These are phyloP conservation scores for Etia nguti DNA, from an alignment of 2,113 vertebrate genomes.

Conservation along the genomic window DNA sequence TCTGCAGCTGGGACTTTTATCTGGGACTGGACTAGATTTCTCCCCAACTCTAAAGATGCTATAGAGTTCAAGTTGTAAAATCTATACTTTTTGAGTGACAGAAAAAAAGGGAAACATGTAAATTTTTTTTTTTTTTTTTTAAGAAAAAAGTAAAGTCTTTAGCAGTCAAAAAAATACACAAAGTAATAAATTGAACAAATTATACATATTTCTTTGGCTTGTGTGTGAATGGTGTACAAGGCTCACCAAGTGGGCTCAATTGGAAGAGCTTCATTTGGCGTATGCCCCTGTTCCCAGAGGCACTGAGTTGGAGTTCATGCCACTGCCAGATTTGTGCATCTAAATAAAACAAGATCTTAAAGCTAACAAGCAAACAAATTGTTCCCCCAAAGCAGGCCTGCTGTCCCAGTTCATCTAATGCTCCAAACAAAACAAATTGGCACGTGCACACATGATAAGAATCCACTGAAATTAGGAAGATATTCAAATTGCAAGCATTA, in stretches of 20 bases:
- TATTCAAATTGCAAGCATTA: not conserved
- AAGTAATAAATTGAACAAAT: constrained; percentile 20
- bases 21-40: not conserved
- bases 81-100: constrained; percentile 1
- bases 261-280: constrained; percentile 44
- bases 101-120: not conserved
- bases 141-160: not conserved
- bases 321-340: constrained; percentile 51
- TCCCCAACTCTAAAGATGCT: not conserved
- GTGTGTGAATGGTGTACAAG: not conserved
- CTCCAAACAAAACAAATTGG: constrained; percentile 27
- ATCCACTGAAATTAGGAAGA: not conserved
- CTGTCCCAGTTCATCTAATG: constrained; percentile 18
- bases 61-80: constrained; percentile 5
- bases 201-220: constrained; percentile 14
- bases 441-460: not conserved
- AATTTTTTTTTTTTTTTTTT: too few relatives aligned
- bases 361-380: constrained; percentile 52
- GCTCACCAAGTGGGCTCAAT: not conserved
- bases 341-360: constrained; percentile 59
- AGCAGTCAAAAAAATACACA: not conserved
- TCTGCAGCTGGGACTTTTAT: not conserved
- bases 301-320: constrained; percentile 34
- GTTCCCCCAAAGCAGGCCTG: constrained; percentile 8
- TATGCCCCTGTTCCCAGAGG: constrained; percentile 33